Evolutionary conservation across 1,140 invertebrate species (phyloP), one percentile per base, ranked within the genome.

Genomic region (Scylla paramamosain): DNA sequence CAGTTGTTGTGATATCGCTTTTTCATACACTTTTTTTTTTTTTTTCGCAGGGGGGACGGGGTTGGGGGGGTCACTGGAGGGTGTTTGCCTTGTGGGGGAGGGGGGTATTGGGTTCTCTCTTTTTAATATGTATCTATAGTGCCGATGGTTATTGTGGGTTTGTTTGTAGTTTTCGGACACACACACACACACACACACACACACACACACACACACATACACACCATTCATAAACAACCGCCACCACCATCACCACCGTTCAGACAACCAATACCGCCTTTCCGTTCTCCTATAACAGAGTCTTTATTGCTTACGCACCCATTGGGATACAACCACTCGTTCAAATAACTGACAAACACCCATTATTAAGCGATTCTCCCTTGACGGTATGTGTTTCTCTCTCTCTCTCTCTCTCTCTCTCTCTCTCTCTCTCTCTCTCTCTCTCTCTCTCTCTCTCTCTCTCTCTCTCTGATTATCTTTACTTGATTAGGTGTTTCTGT

Each of bases 321-420:
- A 77, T 77, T 77, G 8, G 67, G 25, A 77, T 77, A 77, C 67
- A 77, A n/a, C 67, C 25, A 77, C 67, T 77, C 67, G 20, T 77
- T 77, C 67, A 77, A 77, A 77, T 77, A 77, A 77, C 67, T 77
- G 67, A 77, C 67, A 77, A 77, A 77, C 67, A 77, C 67, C 67
- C 25, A 77, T 77, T 77, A 77, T 77, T 77, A 77, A 77, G 25
- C 67, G 67, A 77, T 77, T 77, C 52, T 77, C 67, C 67, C n/a
- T 77, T 77, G 67, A 77, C 67, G 20, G 67, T 77, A n/a, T 77
- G 20, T n/a, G 2, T 77, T 8, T 77, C 67, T 77, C 67, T 77
- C 67, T 77, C 67, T 77, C 67, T 77, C 67, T 77, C 67, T 77
- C 67, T 77, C 67, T 77, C 67, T n/a, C 67, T 77, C n/a, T n/a